Evolutionary conservation across 2,888 invertebrate species (phyloP).

Genomic region (Saturnia japonica): DNA sequence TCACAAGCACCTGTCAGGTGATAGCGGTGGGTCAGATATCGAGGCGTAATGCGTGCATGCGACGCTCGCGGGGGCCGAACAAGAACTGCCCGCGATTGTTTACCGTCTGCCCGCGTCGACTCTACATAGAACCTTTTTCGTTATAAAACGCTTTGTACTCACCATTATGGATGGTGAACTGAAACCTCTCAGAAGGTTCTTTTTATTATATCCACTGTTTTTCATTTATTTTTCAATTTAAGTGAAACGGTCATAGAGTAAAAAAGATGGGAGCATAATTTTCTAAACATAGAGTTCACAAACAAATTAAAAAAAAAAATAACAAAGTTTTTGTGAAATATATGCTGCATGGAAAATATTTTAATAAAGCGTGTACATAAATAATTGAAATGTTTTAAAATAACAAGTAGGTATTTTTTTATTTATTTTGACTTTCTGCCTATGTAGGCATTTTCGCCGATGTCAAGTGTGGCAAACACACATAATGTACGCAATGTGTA

Average conservation of each 20-base stretch:
- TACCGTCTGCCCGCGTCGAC: conserved; percentile 63
- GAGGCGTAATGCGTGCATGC: conserved; percentile 44
- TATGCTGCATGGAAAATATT: no score
- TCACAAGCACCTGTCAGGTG: conserved; percentile 58
- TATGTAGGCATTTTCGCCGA: no score
- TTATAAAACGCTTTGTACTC: conserved; percentile 27
- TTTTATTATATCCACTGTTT: background rate
- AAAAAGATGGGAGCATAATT: background rate
- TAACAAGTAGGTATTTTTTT: no score
- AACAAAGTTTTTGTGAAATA: no score
- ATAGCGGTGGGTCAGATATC: conserved; percentile 39
- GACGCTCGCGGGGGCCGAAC: conserved; percentile 65
- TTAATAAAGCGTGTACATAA: no score
- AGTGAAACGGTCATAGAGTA: background rate
- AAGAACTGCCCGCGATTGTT: conserved; percentile 75
- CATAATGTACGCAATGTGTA: no score
- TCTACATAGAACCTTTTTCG: conserved; percentile 51
- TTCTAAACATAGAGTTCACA: no score
- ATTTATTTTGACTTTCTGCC: no score
- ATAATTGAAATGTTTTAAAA: no score
- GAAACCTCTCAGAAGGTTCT: conserved; percentile 42
- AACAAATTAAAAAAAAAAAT: no score
- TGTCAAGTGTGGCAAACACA: no score
- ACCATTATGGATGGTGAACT: conserved; percentile 28
- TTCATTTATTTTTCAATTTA: conserved; percentile 6